Base-by-base conservation (phyloP, 37 sponge, comb jelly and placozoan genomes). In the Eunapius fragilis region DNA sequence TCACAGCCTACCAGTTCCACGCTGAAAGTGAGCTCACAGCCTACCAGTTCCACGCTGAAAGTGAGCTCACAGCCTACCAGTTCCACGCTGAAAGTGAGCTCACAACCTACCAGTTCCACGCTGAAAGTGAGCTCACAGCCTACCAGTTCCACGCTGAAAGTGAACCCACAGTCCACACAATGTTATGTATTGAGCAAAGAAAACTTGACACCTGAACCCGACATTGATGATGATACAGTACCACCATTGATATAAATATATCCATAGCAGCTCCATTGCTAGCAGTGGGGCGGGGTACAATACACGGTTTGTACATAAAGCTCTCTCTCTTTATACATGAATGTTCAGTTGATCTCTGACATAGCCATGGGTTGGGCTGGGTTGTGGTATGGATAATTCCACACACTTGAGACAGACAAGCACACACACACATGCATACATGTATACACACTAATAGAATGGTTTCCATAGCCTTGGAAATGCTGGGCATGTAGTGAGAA, bases 361-460 rank as follows among this genome's bases (percentile, higher is more conserved):
- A 19, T 17, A 58, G 58, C 17, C 41, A 41, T 4, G 17, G 22
- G 58, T 12, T 2, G 58, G n/a, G 58, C 6, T 12, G 58, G 58
- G 58, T 17, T 4, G 22, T 4, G 17, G 19, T 19, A 12, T 17
- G 19, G 14, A 17, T 12, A 58, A 19, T 58, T 19, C 58, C 58
- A 58, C 58, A 58, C 9, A 72, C 25, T 22, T 24, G 34, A n/a
- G 45, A 38, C 37, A 77, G 0, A 30, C 37, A 32, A 14, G 1
- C 78, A 13, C 31, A 32, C 33, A 77, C 78, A 77, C 78, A 77
- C 78, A 35, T 36, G 37, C 78, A 27, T 48, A 38, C 78, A 77
- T 48, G 13, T 35, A 77, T 48, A 32, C 78, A 10, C 78, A 32
- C 23, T 33, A 73, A 31, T 31, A 31, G 14, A 31, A 22, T 28